phyloP scores from a whole-genome alignment of 2,888 invertebrate species.

The Cepaea hortensis region DNA sequence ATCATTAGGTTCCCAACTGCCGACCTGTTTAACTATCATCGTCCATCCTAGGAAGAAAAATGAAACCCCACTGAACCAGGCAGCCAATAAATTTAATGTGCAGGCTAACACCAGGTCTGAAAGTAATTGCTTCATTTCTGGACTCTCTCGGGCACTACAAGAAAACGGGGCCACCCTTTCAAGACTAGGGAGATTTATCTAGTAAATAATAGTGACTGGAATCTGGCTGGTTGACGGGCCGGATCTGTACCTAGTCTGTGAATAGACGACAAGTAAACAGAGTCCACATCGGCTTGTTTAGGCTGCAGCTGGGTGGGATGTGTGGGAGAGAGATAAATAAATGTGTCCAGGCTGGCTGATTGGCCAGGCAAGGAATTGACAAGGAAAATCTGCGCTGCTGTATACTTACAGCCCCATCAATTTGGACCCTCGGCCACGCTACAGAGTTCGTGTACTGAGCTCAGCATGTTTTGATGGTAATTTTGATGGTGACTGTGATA shows the following conservation, averaged over 20 bases:
- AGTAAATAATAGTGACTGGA: conserved; percentile 16
- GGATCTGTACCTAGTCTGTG: not conserved
- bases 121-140: conserved; percentile 2
- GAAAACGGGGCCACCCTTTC: conserved; percentile 1
- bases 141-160: not conserved
- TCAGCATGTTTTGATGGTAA: too few relatives aligned
- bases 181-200: conserved; percentile 4
- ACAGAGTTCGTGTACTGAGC: too few relatives aligned
- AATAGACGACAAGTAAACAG: not conserved
- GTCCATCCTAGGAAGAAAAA: not conserved
- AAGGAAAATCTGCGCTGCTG: too few relatives aligned
- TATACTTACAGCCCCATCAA: too few relatives aligned
- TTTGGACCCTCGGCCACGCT: too few relatives aligned
- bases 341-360: not conserved
- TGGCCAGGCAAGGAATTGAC: not conserved
- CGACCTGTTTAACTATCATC: too few relatives aligned
- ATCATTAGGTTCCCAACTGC: too few relatives aligned
- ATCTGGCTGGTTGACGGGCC: not conserved
- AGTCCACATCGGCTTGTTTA: not conserved
- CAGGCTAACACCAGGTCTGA: not conserved
- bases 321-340: conserved; percentile 7
- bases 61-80: not conserved
- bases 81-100: not conserved
- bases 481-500: too few relatives aligned
- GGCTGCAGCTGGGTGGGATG: not conserved